These are phyloP conservation scores for Spheniscus humboldti DNA, from an alignment of 2,797 vertebrate species.

Conservation along the genomic window DNA sequence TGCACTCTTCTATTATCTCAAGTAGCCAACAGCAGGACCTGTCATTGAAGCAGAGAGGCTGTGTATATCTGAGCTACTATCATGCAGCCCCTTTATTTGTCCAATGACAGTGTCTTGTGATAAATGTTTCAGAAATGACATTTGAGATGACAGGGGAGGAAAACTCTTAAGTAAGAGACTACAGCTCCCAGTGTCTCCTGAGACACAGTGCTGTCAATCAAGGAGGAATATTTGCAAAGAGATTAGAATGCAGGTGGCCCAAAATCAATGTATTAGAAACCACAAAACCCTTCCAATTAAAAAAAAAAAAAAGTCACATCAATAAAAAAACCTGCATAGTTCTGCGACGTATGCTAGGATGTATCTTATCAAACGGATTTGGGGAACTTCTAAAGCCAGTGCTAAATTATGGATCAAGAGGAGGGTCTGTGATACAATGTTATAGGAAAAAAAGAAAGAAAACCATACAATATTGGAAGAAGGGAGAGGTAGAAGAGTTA, in stretches of 20 bases:
- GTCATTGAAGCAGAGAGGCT: conserved; percentile 35
- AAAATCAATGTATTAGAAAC: conserved; percentile 28
- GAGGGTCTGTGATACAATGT: background rate
- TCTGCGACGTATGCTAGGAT: background rate
- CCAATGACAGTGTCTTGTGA: conserved; percentile 49
- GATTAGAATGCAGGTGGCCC: background rate
- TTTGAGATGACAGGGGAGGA: conserved; percentile 65
- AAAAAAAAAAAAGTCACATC: background rate
- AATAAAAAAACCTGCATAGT: background rate
- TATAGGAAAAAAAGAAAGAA: background rate
- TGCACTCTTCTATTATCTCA: conserved; percentile 58
- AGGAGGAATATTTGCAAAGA: conserved; percentile 10
- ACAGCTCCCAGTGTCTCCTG: conserved; percentile 35
- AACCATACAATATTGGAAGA: background rate
- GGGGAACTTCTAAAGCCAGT: background rate
- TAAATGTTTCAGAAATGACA: conserved; percentile 72
- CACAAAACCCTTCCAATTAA: background rate
- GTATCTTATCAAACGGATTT: background rate
- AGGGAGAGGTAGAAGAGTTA: background rate
- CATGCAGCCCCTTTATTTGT: conserved; percentile 51
- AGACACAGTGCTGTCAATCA: conserved; percentile 53
- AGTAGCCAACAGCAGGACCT: conserved; percentile 57
- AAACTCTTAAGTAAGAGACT: conserved; percentile 55
- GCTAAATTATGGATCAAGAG: background rate
- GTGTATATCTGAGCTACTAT: conserved; percentile 41